Conservation (phyloP, 64 coral and sea anemone species). For the Orbicella faveolata region DNA sequence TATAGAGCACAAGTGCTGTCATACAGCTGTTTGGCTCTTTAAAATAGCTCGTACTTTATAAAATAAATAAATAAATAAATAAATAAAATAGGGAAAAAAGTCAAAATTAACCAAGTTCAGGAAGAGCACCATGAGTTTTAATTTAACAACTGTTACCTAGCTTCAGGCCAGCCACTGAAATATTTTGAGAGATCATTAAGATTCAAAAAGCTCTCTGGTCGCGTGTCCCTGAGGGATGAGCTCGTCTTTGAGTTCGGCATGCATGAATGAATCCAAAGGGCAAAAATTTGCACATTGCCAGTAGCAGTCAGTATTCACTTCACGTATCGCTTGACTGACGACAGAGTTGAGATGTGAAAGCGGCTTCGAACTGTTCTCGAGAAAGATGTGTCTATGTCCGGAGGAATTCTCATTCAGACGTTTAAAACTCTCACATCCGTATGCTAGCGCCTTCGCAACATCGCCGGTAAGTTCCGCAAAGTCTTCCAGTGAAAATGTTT, state of each 20-base stretch:
- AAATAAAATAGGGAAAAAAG: too few relatives aligned
- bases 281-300: conserved; percentile 29
- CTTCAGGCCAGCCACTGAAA: not conserved
- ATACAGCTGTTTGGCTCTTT: too few relatives aligned
- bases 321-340: not conserved
- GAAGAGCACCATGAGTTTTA: too few relatives aligned
- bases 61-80: too few relatives aligned
- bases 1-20: too few relatives aligned
- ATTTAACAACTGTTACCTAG: not conserved
- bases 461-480: conserved; percentile 40
- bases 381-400: conserved; percentile 42
- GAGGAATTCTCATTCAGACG: conserved; percentile 25
- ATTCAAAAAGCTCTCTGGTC: not conserved
- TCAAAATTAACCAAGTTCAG: too few relatives aligned
- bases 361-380: not conserved
- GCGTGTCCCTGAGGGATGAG: not conserved
- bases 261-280: conserved; percentile 2
- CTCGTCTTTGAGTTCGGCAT: not conserved
- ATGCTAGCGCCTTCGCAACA: conserved; percentile 31
- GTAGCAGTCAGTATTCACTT: not conserved
- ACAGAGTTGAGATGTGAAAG: not conserved
- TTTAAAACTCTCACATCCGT: conserved; percentile 12
- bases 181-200: not conserved
- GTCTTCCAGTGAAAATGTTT: too few relatives aligned
- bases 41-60: too few relatives aligned